Percentiles rank a stretch among this genome's conserved stretches.
Evolutionary conservation across 2,888 invertebrate genomes (phyloP).

Genomic region (Brachyptera putata): DNA sequence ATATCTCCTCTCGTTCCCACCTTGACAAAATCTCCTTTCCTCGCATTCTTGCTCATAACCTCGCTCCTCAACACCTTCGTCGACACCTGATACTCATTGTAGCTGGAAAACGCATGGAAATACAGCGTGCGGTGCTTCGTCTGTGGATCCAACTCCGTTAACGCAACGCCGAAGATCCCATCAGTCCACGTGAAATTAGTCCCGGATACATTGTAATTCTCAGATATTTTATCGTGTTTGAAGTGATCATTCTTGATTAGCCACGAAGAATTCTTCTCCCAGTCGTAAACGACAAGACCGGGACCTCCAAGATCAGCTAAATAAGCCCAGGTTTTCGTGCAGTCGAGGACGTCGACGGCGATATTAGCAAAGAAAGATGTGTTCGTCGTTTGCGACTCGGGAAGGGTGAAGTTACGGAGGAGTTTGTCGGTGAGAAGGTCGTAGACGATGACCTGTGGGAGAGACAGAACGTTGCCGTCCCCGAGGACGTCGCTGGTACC

Average conservation of each 20-base stretch:
- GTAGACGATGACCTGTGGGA: conserved; percentile 64
- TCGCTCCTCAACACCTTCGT: conserved; percentile 65
- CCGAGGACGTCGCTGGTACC: conserved; percentile 60
- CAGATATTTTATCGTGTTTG: conserved; percentile 62
- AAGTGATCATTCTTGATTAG: conserved; percentile 68
- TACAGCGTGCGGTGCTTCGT: conserved; percentile 63
- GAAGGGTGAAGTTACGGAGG: conserved; percentile 60
- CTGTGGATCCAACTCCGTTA: conserved; percentile 58
- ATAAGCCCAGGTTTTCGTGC: conserved; percentile 74
- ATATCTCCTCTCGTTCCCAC: conserved; percentile 66
- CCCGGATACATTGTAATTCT: conserved; percentile 69
- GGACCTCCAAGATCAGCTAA: conserved; percentile 79
- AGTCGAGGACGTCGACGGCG: conserved; percentile 64
- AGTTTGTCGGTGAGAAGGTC: conserved; percentile 66
- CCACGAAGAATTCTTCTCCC: conserved; percentile 72
- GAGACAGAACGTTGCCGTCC: conserved; percentile 41
- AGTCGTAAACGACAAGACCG: conserved; percentile 74
- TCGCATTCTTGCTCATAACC: conserved; percentile 50
- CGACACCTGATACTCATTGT: conserved; percentile 70
- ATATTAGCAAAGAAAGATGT: conserved; percentile 62
- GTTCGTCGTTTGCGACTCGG: conserved; percentile 48
- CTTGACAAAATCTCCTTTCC: conserved; percentile 53
- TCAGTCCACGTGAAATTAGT: conserved; percentile 70
- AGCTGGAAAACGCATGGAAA: conserved; percentile 75
- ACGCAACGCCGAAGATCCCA: conserved; percentile 68